Percentiles rank a stretch among this genome's conserved stretches.
phyloP scores from a whole-genome alignment of 2,113 vertebrate genomes.

The Hydrolagus affinis region DNA sequence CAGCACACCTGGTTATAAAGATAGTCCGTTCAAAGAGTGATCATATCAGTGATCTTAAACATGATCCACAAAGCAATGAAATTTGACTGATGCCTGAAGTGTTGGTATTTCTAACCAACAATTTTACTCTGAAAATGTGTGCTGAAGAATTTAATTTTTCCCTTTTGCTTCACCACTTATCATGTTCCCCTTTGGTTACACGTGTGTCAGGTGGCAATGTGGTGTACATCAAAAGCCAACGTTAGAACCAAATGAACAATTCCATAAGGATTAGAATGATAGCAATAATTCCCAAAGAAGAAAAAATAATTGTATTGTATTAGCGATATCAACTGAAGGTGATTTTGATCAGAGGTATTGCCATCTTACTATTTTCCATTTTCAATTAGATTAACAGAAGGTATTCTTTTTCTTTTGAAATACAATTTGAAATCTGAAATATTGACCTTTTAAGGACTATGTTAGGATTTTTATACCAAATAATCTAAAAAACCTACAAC shows the following conservation, averaged over 20 bases:
- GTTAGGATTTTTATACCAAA: not conserved
- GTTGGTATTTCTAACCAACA: not conserved
- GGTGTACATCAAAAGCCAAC: not conserved
- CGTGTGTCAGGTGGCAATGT: not conserved
- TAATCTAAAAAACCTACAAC: too few species aligned
- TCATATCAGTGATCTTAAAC: not conserved
- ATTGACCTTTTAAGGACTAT: not conserved
- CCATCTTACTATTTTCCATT: not conserved
- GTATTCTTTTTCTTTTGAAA: not conserved
- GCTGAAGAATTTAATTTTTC: not conserved
- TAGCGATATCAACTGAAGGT: constrained; percentile 1
- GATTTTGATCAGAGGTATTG: constrained; percentile 4
- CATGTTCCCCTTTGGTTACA: not conserved
- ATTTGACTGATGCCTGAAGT: not conserved
- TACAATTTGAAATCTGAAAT: not conserved
- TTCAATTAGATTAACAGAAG: not conserved
- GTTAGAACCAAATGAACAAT: not conserved
- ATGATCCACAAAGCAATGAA: not conserved
- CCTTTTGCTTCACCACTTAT: not conserved
- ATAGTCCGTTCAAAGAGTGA: not conserved
- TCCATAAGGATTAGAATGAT: not conserved
- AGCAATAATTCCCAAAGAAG: not conserved
- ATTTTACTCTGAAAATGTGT: not conserved
- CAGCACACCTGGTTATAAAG: not conserved
- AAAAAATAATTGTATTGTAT: not conserved